phyloP scores from a whole-genome alignment of 2,113 vertebrate species.

The Podocnemis expansa region DNA sequence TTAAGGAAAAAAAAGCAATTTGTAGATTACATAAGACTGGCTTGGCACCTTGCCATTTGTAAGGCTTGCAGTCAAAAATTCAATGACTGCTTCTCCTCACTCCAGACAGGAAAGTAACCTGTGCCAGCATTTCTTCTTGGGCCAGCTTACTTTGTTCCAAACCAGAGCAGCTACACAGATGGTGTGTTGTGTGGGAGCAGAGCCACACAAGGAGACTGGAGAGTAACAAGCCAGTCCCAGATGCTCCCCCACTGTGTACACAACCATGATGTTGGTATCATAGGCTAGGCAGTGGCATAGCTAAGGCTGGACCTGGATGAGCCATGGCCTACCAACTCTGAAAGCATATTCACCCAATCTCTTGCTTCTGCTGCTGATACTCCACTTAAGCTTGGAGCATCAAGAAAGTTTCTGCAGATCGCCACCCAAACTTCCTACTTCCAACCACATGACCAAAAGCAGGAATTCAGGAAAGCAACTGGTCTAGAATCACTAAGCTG shows the following conservation, averaged over 20 bases:
- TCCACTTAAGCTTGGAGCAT: too few species aligned
- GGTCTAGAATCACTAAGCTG: too few species aligned
- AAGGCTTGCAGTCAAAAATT: slow-evolving; percentile 3
- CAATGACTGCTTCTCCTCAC: not conserved
- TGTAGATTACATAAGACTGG: slow-evolving; percentile 1
- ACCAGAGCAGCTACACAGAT: not conserved
- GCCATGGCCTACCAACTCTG: too few species aligned
- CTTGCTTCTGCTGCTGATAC: too few species aligned
- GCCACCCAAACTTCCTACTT: too few species aligned
- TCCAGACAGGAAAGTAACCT: not conserved
- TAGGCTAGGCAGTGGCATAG: too few species aligned
- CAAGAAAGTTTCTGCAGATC: too few species aligned
- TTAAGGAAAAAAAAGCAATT: not conserved
- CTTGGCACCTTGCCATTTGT: not conserved
- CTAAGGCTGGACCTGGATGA: too few species aligned
- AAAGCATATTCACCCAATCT: too few species aligned
- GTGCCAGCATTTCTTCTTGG: not conserved
- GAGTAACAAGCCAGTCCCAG: not conserved
- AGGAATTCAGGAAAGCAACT: too few species aligned
- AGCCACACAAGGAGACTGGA: not conserved
- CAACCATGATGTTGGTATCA: not conserved
- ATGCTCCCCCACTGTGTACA: not conserved
- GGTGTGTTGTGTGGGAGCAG: not conserved
- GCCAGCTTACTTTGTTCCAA: not conserved
- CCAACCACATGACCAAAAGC: too few species aligned